Conservation (phyloP, 2,797 vertebrate species). For the Lagorchestes hirsutus region DNA sequence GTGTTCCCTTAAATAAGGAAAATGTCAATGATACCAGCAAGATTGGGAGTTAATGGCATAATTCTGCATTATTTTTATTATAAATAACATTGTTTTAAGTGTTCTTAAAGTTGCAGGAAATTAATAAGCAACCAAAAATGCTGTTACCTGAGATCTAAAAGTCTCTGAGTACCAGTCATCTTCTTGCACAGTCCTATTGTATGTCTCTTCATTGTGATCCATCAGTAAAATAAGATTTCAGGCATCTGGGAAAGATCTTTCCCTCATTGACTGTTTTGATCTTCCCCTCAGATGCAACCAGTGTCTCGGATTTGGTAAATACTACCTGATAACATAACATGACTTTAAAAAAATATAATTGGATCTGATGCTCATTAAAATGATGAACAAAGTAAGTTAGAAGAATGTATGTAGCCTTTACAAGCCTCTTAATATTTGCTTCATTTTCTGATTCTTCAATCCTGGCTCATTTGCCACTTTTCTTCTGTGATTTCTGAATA, state of each 20-base stretch:
- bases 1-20: background rate
- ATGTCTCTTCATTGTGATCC: constrained; percentile 35
- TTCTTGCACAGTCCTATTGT: constrained; percentile 58
- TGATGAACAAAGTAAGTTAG: constrained; percentile 53
- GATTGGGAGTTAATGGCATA: background rate
- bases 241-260: constrained; percentile 41
- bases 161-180: constrained; percentile 50
- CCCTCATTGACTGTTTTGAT: too few species aligned
- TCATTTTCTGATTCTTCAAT: background rate
- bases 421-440: background rate
- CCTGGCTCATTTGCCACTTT: too few species aligned
- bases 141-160: background rate
- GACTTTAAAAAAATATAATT: constrained; percentile 40
- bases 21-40: constrained; percentile 1
- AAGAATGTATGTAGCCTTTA: background rate
- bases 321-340: too few species aligned
- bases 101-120: constrained; percentile 54
- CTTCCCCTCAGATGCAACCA: background rate
- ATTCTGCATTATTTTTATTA: constrained; percentile 31
- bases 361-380: background rate
- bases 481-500: too few species aligned
- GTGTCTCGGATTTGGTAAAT: constrained; percentile 21
- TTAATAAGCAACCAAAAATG: constrained; percentile 9
- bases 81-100: constrained; percentile 36
- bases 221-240: constrained; percentile 68